These are phyloP conservation scores for Phyllotreta cruciferae DNA, from an alignment of 2,888 invertebrate genomes.

Conservation along the genomic window DNA sequence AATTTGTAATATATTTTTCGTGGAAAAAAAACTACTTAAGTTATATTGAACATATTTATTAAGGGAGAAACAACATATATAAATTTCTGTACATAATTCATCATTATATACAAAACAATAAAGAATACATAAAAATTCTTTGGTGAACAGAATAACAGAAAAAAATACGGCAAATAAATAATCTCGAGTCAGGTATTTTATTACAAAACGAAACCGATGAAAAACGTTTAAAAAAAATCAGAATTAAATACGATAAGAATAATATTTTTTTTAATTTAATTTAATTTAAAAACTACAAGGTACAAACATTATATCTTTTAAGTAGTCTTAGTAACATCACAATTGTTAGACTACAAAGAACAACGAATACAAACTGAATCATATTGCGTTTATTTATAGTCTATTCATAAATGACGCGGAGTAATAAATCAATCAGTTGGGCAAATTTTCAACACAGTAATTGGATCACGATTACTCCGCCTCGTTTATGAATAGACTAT, in stretches of 20 bases:
- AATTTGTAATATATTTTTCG: too few relatives aligned
- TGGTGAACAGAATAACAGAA: slow-evolving; percentile 55
- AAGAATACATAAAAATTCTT: slow-evolving; percentile 57
- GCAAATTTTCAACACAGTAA: too few relatives aligned
- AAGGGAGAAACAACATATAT: slow-evolving; percentile 60
- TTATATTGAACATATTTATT: slow-evolving; percentile 44
- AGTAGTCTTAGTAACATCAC: slow-evolving; percentile 40
- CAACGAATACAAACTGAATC: slow-evolving; percentile 20
- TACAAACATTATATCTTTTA: slow-evolving; percentile 51
- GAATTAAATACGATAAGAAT: slow-evolving; percentile 7
- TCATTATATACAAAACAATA: slow-evolving; percentile 58
- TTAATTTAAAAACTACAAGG: slow-evolving; percentile 43
- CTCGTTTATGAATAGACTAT: too few relatives aligned
- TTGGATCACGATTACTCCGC: too few relatives aligned
- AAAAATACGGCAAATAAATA: slow-evolving; percentile 43
- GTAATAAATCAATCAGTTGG: too few relatives aligned
- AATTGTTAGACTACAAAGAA: slow-evolving; percentile 33
- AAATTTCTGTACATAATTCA: slow-evolving; percentile 61
- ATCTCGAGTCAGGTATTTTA: slow-evolving; percentile 39
- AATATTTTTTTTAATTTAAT: slow-evolving; percentile 12
- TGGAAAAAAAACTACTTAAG: background rate
- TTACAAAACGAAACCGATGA: slow-evolving; percentile 3
- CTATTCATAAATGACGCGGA: too few relatives aligned
- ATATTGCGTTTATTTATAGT: slow-evolving; percentile 7
- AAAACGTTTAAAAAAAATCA: slow-evolving; percentile 17